A percentile compares a stretch with the other conserved stretches of the same genome.
phyloP scores from a whole-genome alignment of 2,888 invertebrate species.

The Ecliptopera silaceata region DNA sequence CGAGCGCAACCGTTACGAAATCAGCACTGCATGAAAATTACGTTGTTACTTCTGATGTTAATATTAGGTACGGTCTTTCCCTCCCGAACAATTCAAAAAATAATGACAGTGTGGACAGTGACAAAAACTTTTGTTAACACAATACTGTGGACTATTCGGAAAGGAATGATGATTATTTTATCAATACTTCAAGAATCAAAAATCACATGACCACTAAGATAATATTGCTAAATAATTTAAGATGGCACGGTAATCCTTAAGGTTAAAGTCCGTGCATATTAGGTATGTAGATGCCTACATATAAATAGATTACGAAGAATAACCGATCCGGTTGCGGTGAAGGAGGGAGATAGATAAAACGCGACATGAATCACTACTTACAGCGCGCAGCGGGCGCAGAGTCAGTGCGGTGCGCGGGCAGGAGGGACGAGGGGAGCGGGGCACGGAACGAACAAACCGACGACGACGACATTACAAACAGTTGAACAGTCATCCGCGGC shows the following conservation, averaged over 20 bases:
- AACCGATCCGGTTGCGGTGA: constrained; percentile 82
- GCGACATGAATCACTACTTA: constrained; percentile 82
- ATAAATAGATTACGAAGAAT: constrained; percentile 82
- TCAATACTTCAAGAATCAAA: not conserved
- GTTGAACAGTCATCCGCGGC: constrained; percentile 77
- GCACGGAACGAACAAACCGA: constrained; percentile 69
- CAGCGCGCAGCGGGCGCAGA: constrained; percentile 70
- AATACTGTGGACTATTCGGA: too few species aligned
- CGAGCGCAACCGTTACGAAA: constrained; percentile 81
- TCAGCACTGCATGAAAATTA: constrained; percentile 79
- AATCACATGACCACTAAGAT: not conserved
- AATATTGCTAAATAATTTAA: constrained; percentile 18
- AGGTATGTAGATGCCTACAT: constrained; percentile 62
- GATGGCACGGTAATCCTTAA: constrained; percentile 49
- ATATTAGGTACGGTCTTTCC: too few species aligned
- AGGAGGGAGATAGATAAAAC: constrained; percentile 83
- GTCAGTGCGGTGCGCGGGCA: constrained; percentile 62
- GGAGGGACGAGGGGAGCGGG: constrained; percentile 55
- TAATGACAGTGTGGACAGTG: not conserved
- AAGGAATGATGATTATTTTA: not conserved
- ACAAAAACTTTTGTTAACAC: constrained; percentile 1
- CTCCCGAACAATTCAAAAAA: constrained; percentile 14
- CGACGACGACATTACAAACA: constrained; percentile 78
- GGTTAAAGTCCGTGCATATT: constrained; percentile 75
- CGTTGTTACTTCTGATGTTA: constrained; percentile 32